Evolutionary conservation across 2,888 invertebrate genomes (phyloP).

Genomic region (Caenorhabditis sp.): DNA sequence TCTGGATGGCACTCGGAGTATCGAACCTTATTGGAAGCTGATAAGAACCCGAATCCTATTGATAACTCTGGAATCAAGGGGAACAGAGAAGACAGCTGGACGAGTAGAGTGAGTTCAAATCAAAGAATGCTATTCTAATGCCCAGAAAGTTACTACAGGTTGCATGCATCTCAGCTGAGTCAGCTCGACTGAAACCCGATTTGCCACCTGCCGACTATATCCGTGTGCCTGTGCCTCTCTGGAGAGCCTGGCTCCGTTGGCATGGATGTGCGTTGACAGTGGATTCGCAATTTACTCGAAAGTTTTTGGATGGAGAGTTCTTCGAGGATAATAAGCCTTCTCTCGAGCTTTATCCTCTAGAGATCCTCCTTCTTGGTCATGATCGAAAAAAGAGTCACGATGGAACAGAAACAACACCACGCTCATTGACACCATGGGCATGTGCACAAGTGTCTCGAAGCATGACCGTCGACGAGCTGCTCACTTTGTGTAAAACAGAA

Average conservation of each 20-base stretch:
- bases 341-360: constrained; percentile 70
- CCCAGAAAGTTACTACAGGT: constrained; percentile 42
- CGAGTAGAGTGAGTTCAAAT: constrained; percentile 39
- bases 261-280: constrained; percentile 70
- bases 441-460: constrained; percentile 74
- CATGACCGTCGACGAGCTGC: constrained; percentile 69
- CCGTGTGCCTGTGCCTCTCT: constrained; percentile 66
- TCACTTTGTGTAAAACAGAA: constrained; percentile 64
- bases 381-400: constrained; percentile 65
- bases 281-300: constrained; percentile 64
- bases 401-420: constrained; percentile 48
- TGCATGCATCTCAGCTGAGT: constrained; percentile 74
- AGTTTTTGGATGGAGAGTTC: constrained; percentile 63
- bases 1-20: constrained; percentile 74
- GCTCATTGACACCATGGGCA: constrained; percentile 68
- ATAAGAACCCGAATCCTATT: constrained; percentile 66
- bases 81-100: constrained; percentile 64
- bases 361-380: constrained; percentile 70
- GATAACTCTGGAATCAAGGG: constrained; percentile 68
- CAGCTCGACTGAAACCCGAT: constrained; percentile 68
- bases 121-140: neutral
- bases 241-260: constrained; percentile 73
- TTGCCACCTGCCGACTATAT: constrained; percentile 64
- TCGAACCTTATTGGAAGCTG: constrained; percentile 59
- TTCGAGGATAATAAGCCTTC: constrained; percentile 64